These are phyloP conservation scores for Pantherophis vulpinus DNA, from an alignment of 2,797 vertebrate genomes.

Conservation along the genomic window DNA sequence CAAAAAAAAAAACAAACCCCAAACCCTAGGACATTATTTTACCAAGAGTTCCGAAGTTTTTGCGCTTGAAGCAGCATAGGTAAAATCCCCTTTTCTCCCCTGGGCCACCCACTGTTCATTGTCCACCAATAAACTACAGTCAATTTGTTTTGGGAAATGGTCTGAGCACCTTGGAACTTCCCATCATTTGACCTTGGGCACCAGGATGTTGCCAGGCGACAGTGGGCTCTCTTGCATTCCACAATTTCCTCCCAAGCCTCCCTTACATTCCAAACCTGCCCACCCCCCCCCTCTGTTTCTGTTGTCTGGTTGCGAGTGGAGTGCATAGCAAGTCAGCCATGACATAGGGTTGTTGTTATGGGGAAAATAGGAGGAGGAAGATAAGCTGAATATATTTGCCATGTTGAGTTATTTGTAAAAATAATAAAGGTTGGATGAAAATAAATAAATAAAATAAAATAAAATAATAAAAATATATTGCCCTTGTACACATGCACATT, in stretches of 20 bases:
- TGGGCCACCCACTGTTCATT: background rate
- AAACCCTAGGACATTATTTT: background rate
- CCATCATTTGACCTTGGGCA: background rate
- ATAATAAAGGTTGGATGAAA: too few relatives aligned
- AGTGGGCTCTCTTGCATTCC: background rate
- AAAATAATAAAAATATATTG: background rate
- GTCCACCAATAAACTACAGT: background rate
- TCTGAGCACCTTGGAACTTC: background rate
- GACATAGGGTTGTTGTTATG: background rate
- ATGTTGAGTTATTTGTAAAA: background rate
- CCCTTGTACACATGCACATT: background rate
- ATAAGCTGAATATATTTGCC: background rate
- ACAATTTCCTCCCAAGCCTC: too few relatives aligned
- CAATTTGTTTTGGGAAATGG: background rate
- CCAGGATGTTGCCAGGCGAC: background rate
- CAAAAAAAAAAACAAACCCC: too few relatives aligned
- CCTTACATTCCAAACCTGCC: background rate
- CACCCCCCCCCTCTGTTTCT: background rate
- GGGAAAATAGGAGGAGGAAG: background rate
- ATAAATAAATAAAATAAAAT: too few relatives aligned
- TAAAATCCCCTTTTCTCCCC: background rate
- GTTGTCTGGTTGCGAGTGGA: background rate
- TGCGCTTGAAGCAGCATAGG: accelerated
- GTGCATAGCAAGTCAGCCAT: background rate
- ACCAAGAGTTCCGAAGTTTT: background rate